Base-by-base conservation (phyloP, 1,140 invertebrate genomes). In the Homalodisca vitripennis region DNA sequence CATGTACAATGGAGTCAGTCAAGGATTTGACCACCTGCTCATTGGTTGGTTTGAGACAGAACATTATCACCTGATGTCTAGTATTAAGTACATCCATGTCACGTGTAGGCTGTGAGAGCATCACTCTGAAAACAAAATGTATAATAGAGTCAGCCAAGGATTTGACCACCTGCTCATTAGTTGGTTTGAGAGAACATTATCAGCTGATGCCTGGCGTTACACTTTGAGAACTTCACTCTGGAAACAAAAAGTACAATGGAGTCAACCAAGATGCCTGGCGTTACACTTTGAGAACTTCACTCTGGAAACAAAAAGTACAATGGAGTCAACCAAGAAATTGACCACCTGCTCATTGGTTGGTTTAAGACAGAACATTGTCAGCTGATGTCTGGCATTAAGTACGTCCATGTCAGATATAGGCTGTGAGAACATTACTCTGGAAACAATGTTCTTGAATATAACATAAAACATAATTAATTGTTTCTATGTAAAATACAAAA, bases 371-470 rank as follows among this genome's bases (percentile, higher is more conserved):
- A 70, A 70, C 1, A 17, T 3, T 6, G 66, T 70, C 6, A 70
- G 60, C 31, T 70, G 6, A n/a, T 64, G 57, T 26, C 68, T 62
- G 3, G 57, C 30, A 17, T 47, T n/a, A 48, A 70, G 30, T n/a
- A 70, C 60, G 24, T 41, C n/a, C 12, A 62, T 29, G 41, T 70
- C 57, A 31, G 51, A 48, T 3, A 34, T 64, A 1, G 68, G 68
- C 26, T 66, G 68, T 29, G 55, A 64, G 32, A 70, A 48, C 55
- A 70, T 47, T 20, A 63, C 62, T 48, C 68, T 70, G 47, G 20
- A 63, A 63, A 69, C 14, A 63, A 30, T 30, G 14, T 17, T 10
- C n/a, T 30, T 24, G 30, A 30, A 20, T 10, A 24, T 30, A 30
- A 57, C 53, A 22, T 57, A 57, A 27, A 13, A 22, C n/a, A 29